Evolutionary conservation across 2,113 vertebrate species (phyloP).

Genomic region (Pogona vitticeps): DNA sequence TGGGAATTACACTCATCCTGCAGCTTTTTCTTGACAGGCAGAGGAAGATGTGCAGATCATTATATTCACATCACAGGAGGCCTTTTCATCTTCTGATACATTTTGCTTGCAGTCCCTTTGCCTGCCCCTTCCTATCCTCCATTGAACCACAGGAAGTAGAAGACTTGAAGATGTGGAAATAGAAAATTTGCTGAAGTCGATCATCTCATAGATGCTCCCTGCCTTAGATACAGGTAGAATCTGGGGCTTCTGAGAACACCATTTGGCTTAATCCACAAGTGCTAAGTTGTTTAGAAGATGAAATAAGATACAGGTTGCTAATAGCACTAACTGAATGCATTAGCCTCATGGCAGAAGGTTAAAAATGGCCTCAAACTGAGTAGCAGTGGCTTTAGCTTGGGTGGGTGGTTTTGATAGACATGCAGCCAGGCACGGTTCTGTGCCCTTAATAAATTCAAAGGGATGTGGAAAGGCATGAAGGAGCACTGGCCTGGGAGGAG

Average conservation of each 20-base stretch:
- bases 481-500: background rate
- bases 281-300: slow-evolving; percentile 12
- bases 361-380: background rate
- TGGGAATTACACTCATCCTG: background rate
- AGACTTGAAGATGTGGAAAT: slow-evolving; percentile 29
- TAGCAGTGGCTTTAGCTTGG: background rate
- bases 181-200: slow-evolving; percentile 49
- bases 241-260: slow-evolving; percentile 12
- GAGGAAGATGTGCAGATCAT: slow-evolving; percentile 30
- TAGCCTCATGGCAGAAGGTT: background rate
- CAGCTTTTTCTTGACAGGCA: slow-evolving; percentile 12
- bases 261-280: slow-evolving; percentile 7
- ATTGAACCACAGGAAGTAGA: slow-evolving; percentile 35
- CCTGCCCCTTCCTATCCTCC: slow-evolving; percentile 36
- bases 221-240: background rate
- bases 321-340: background rate
- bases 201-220: slow-evolving; percentile 30
- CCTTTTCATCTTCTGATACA: slow-evolving; percentile 43
- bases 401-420: background rate
- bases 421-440: background rate
- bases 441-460: slow-evolving; percentile 1
- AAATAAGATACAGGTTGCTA: slow-evolving; percentile 28
- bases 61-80: slow-evolving; percentile 29
- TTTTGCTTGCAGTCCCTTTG: slow-evolving; percentile 33
- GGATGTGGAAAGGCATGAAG: background rate